These are phyloP conservation scores for Pelodytes ibericus DNA, from an alignment of 2,797 vertebrate genomes.

Conservation along the genomic window DNA sequence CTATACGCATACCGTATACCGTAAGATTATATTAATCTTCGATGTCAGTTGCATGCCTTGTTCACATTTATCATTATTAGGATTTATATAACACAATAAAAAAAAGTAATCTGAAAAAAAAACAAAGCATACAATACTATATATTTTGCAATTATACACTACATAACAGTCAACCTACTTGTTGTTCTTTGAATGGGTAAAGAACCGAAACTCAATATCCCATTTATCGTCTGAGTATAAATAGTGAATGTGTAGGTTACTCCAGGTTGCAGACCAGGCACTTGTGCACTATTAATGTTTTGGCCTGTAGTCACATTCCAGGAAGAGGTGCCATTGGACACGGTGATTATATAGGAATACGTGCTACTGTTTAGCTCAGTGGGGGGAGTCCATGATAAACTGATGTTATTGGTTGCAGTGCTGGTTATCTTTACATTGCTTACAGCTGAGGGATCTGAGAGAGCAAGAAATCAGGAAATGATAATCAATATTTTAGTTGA, in stretches of 20 bases:
- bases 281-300: not conserved
- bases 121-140: too few relatives aligned
- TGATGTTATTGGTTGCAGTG: not conserved
- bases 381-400: not conserved
- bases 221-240: conserved; percentile 5
- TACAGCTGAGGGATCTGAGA: not conserved
- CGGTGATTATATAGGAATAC: not conserved
- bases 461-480: not conserved
- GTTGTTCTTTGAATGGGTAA: not conserved
- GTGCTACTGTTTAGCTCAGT: not conserved
- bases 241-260: conserved; percentile 12
- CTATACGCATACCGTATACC: too few relatives aligned
- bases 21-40: too few relatives aligned
- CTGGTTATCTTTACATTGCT: not conserved
- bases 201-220: not conserved
- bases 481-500: not conserved
- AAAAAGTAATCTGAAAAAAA: too few relatives aligned
- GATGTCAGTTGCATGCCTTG: too few relatives aligned
- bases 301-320: not conserved
- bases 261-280: conserved; percentile 2
- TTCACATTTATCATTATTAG: too few relatives aligned
- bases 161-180: conserved; percentile 20
- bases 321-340: not conserved
- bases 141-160: too few relatives aligned
- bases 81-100: too few relatives aligned